phyloP scores from a whole-genome alignment of 2,113 vertebrate species.

The Pelecanoides urinatrix region DNA sequence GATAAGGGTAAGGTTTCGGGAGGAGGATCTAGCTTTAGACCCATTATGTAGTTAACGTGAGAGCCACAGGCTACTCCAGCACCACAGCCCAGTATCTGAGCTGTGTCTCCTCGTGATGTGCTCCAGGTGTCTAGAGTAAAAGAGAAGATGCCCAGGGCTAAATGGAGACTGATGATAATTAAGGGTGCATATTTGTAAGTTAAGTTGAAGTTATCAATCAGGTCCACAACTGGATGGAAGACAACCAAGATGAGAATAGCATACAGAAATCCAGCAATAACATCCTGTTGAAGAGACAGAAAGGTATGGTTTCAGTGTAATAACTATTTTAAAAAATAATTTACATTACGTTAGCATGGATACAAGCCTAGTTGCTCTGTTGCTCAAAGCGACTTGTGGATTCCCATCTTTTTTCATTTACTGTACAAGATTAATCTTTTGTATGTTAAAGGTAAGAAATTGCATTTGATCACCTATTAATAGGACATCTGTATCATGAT shows the following conservation, averaged over 20 bases:
- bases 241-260: constrained; percentile 86
- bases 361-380: background rate
- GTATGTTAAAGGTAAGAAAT: background rate
- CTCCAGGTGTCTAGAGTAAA: constrained; percentile 98
- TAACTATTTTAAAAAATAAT: background rate
- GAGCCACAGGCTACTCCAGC: constrained; percentile 90
- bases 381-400: background rate
- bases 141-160: constrained; percentile 89
- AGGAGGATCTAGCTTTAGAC: constrained; percentile 79
- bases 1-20: constrained; percentile 76
- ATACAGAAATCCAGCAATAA: constrained; percentile 89
- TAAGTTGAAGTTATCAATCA: constrained; percentile 88
- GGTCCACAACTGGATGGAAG: constrained; percentile 85
- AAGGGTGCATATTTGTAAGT: constrained; percentile 84
- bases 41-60: constrained; percentile 79
- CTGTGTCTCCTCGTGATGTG: constrained; percentile 93
- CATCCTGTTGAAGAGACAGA: constrained; percentile 80
- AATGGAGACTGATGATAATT: constrained; percentile 86
- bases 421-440: background rate
- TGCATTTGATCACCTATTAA: background rate
- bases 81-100: constrained; percentile 91
- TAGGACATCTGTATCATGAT: background rate
- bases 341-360: background rate
- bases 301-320: background rate
- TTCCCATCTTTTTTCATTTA: background rate